Evolutionary conservation across 2,113 vertebrate species (phyloP).

Genomic region (Rhegmatorhina hoffmannsi): DNA sequence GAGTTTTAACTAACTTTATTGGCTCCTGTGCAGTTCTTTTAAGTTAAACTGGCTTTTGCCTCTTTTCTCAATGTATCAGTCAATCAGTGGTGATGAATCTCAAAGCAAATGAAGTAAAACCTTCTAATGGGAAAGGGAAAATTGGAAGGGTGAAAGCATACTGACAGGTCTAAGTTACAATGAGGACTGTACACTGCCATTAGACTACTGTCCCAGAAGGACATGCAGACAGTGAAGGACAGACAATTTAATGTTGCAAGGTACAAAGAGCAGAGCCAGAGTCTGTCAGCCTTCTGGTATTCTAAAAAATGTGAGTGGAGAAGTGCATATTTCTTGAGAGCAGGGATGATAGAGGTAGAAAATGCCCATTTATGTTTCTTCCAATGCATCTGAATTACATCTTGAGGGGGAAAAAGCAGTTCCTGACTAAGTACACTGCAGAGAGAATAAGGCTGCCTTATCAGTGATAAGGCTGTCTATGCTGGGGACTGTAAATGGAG

Average conservation of each 20-base stretch:
- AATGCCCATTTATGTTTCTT: background rate
- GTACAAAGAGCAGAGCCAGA: background rate
- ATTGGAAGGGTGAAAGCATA: background rate
- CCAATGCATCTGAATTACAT: background rate
- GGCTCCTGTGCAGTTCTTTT: background rate
- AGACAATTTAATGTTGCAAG: background rate
- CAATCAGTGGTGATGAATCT: background rate
- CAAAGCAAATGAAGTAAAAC: background rate
- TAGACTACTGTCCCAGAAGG: background rate
- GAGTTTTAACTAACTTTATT: background rate
- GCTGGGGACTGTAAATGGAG: background rate
- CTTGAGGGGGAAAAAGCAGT: background rate
- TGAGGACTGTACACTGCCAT: background rate
- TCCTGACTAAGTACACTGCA: background rate
- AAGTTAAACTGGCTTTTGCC: background rate
- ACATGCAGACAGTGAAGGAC: background rate
- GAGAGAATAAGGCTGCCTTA: background rate
- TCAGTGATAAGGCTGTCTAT: background rate
- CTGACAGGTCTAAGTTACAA: background rate
- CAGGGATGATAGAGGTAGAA: background rate
- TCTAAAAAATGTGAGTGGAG: background rate
- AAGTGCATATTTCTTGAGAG: background rate
- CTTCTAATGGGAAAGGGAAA: background rate
- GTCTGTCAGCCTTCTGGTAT: background rate
- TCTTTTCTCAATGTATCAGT: background rate